Evolutionary conservation across 2,888 invertebrate genomes (phyloP), one percentile per base, ranked within the genome.

Genomic region (Cabera pusaria): DNA sequence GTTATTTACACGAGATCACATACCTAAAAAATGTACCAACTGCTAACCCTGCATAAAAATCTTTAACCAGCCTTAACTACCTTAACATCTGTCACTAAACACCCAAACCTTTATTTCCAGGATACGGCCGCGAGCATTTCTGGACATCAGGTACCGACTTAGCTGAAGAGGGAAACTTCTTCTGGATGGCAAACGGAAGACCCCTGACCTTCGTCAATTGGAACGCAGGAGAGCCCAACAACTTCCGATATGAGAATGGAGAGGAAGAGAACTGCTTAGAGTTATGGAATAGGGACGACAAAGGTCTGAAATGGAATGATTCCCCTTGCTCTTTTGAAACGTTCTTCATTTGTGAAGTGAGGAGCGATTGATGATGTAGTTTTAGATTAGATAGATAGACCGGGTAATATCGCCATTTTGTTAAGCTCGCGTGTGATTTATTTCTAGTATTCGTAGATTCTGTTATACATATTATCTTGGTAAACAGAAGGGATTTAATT

Each of bases 201-300:
- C 96, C 96, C 0, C 92, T 97, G 28, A 96, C 96, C 12, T 97
- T 96, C 81, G 96, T 96, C 55, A 97, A 97, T 80, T 97, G 96
- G 96, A 97, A 97, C 86, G 95, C 96, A 0, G 97, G 97, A 0
- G 97, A 97, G 68, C 97, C 97, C 0, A 97, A 97, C 82, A 97
- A 97, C 86, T 97, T 97, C 91, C 93, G 96, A 52, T 95, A 95
- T 77, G 97, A 97, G 77, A 97, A 97, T 69, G 97, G 97, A 3
- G 97, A 97, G 77, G 96, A 97, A 74, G 97, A 97, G 72, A 96
- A 97, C 78, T 97, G 97, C 59, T 72, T 97, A 49, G 97, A 97
- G 72, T 87, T 97, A 9, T 97, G 97, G 97, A 95, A 97, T 83
- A 91, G 97, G 49, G 97, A 97, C 67, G 97, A 96, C 45, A 97